Base-by-base conservation (phyloP, 2,113 vertebrate genomes). In the Siniperca knerii region DNA sequence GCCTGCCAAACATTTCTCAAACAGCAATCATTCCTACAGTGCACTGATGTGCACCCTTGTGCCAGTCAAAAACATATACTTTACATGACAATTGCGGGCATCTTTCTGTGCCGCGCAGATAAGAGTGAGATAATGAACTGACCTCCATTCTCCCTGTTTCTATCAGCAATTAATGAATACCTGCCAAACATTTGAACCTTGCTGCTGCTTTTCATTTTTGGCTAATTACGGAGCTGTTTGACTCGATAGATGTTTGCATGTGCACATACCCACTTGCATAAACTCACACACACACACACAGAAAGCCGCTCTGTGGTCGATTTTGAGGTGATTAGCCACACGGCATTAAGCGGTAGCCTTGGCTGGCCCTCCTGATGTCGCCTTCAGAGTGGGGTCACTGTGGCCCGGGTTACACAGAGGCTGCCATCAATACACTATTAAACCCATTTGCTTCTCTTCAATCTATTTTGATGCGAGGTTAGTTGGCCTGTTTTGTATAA, bases 131-230 rank as follows among this genome's bases (percentile, higher is more conserved):
- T 77, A 81, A 82, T 21, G 58, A 80, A 80, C 75, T 85, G 88
- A 86, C 85, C 89, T 35, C 66, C 69, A 6, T 70, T 60, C 74
- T 79, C 69, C 61, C 75, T 0, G 6, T 85, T 90, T 84, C 80
- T 78, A 70, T 87, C 82, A 75, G 84, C 79, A 55, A 67, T 89
- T 92, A 90, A 92, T 92, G 85, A 89, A 79, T 85, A 78, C 85
- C 87, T 93, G 91, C 61, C 88, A 92, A 83, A 84, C 82, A 82
- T 83, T 65, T 87, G 65, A 92, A 92, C 84, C 81, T 72, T 15
- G 23, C 76, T 23, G 83, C 81, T 70, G 83, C 70, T 81, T 90
- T 83, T 82, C 25, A 61, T 80, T 87, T 88, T 83, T 66, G 83
- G 18, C 82, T 91, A 92, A 94, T 93, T 93, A 79, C 4, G 10